Evolutionary conservation across 2,888 invertebrate species (phyloP), one percentile per base, ranked within the genome.

Genomic region (Yponomeuta sedellus): DNA sequence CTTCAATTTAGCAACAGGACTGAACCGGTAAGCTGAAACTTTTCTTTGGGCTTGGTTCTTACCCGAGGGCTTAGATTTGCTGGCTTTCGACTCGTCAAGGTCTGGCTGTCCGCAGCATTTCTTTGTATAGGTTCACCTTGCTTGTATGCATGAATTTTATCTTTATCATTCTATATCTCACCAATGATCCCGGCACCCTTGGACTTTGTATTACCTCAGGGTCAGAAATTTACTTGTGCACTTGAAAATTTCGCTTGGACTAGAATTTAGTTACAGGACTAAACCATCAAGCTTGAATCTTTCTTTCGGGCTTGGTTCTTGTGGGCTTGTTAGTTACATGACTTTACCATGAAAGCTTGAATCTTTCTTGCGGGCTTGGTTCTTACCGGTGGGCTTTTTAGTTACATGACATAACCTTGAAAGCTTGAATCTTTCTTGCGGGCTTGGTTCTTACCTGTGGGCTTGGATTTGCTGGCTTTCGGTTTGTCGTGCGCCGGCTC

Each of bases 401-500:
- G n/a, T n/a, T n/a, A n/a, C n/a, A n/a, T n/a, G n/a, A n/a, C n/a
- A n/a, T n/a, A n/a, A n/a, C n/a, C n/a, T n/a, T n/a, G n/a, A n/a
- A n/a, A 10, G 44, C 44, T 44, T 44, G 10, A 10, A 5, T 44
- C 44, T 44, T 8, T 6, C 44, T 12, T 44, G 44, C 10, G 44
- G 44, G 44, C 44, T 44, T 10, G 44, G 44, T 52, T 73, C 79
- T 75, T 2, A 88, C 89, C 88, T 19, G 77, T 76, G 68, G 78
- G 78, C 72, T 83, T 85, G 22, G 85, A 77, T 77, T 80, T 84
- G 83, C 85, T 81, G 3, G 89, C 83, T 71, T 78, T 86, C 61
- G 88, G 84, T 66, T 85, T 86, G 80, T 91, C 90, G 66, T 86
- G 91, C 61, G 92, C 92, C 68, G 94, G 91, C 68, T 94, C 93